Evolutionary conservation across 2,888 invertebrate genomes (phyloP).

Genomic region (Erebia ligea): DNA sequence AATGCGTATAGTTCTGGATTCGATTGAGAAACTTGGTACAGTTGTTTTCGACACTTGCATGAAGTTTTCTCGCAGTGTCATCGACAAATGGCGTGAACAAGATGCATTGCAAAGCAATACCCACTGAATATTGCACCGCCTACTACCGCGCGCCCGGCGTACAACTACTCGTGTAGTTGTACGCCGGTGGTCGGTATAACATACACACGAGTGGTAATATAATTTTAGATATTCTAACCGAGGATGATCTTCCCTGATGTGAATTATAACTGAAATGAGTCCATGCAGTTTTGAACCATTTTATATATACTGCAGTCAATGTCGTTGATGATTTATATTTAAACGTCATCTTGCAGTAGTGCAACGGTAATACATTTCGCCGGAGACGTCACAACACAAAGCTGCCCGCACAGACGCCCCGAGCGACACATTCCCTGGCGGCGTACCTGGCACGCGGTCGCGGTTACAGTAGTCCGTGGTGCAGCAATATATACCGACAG

Average conservation of each 20-base stretch:
- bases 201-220: neutral
- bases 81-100: too few relatives aligned
- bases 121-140: too few relatives aligned
- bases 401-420: conserved; percentile 61
- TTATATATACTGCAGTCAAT: neutral
- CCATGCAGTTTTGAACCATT: conserved; percentile 15
- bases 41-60: too few relatives aligned
- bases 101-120: too few relatives aligned
- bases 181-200: neutral
- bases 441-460: conserved; percentile 70
- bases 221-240: neutral
- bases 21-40: too few relatives aligned
- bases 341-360: conserved; percentile 10
- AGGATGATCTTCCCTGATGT: neutral
- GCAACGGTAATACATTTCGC: conserved; percentile 18
- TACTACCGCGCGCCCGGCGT: too few relatives aligned
- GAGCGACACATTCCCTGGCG: conserved; percentile 62
- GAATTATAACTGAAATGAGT: conserved; percentile 13
- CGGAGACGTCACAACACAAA: conserved; percentile 72
- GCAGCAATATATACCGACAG: conserved; percentile 84
- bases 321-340: neutral
- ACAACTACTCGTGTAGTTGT: too few relatives aligned
- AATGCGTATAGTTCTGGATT: too few relatives aligned
- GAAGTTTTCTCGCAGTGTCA: too few relatives aligned
- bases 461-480: conserved; percentile 88